A percentile compares a stretch with the other conserved stretches of the same genome.
phyloP scores from a whole-genome alignment of 2,888 invertebrate species.

The Erebia aethiops region DNA sequence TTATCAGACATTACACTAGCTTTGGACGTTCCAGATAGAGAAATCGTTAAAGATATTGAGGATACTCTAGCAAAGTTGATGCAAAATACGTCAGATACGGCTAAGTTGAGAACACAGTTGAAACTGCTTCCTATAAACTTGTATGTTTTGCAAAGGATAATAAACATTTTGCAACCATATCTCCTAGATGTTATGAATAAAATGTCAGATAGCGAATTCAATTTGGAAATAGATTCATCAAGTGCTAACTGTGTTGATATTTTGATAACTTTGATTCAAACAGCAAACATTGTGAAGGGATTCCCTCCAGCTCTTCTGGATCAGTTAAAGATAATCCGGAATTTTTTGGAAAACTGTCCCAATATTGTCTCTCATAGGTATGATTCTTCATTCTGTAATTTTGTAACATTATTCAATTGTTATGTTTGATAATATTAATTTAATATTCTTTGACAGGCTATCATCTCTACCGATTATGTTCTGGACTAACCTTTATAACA shows the following conservation, averaged over 20 bases:
- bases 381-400: neutral
- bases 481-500: conserved; percentile 69
- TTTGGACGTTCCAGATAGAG: conserved; percentile 58
- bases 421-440: neutral
- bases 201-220: conserved; percentile 29
- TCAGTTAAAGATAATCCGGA: conserved; percentile 55
- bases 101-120: conserved; percentile 46
- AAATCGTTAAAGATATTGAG: conserved; percentile 48
- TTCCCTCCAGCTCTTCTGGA: conserved; percentile 61
- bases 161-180: conserved; percentile 54
- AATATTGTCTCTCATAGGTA: conserved; percentile 52
- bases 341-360: conserved; percentile 46
- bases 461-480: conserved; percentile 61
- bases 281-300: conserved; percentile 50
- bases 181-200: conserved; percentile 39
- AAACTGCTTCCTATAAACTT: conserved; percentile 83
- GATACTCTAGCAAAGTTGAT: conserved; percentile 44
- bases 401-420: neutral
- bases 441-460: conserved; percentile 51
- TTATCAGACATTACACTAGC: conserved; percentile 53
- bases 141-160: conserved; percentile 71
- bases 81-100: conserved; percentile 32
- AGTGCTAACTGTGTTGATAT: conserved; percentile 36
- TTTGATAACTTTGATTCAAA: conserved; percentile 40
- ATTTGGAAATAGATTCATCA: conserved; percentile 16